phyloP scores from a whole-genome alignment of 2,797 vertebrate species.

The Myripristis jacobus region DNA sequence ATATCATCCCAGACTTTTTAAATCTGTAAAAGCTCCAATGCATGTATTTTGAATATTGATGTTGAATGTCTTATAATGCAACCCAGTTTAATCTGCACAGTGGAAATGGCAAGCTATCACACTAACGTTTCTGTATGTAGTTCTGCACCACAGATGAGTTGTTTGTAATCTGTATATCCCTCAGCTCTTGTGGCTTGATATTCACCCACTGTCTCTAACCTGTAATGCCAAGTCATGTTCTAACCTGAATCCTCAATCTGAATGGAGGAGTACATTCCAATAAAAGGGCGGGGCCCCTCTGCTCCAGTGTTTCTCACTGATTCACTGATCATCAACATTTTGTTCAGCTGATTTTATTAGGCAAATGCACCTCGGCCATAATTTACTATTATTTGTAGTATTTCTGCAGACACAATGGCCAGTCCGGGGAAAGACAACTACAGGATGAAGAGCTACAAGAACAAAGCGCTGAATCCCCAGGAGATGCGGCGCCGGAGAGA shows the following conservation, averaged over 20 bases:
- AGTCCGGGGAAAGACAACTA: constrained; percentile 90
- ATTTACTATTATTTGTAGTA: background rate
- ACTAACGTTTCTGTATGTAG: background rate
- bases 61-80: no score
- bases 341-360: background rate
- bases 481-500: constrained; percentile 94
- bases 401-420: constrained; percentile 85
- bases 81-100: no score
- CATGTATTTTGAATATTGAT: no score
- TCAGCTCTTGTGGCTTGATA: no score
- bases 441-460: constrained; percentile 96
- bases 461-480: constrained; percentile 94
- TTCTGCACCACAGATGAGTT: background rate
- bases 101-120: background rate
- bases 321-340: background rate
- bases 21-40: no score
- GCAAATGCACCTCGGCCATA: background rate
- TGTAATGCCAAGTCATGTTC: background rate
- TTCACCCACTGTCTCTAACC: background rate
- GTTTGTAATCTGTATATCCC: no score
- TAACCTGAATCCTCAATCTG: background rate
- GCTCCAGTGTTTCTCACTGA: background rate
- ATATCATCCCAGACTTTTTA: no score
- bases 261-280: background rate
- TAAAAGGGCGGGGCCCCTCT: background rate